phyloP scores from a whole-genome alignment of 2,888 invertebrate species.

The Ormyrus rosae region DNA sequence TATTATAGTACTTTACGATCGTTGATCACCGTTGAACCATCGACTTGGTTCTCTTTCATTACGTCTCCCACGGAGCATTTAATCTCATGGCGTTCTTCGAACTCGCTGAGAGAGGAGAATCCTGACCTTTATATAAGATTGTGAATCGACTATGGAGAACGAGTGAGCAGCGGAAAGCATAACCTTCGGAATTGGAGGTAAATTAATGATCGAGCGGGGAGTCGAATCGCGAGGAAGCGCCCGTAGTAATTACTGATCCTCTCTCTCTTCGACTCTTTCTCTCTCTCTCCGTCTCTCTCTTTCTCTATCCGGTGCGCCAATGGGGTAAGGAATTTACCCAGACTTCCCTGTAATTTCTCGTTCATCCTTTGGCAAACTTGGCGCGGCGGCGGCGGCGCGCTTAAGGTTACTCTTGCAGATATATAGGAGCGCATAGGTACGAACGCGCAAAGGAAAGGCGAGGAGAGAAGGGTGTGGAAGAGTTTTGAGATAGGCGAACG shows the following conservation, averaged over 20 bases:
- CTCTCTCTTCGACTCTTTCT: not conserved
- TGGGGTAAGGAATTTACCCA: conserved; percentile 32
- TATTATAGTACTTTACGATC: not conserved
- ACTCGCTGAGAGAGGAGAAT: not conserved
- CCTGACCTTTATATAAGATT: conserved; percentile 10
- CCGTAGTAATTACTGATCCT: conserved; percentile 20
- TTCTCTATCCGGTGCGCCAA: conserved; percentile 38
- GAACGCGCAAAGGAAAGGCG: not conserved
- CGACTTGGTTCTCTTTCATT: conserved; percentile 13
- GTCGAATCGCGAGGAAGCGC: conserved; percentile 15
- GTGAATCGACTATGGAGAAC: conserved; percentile 20
- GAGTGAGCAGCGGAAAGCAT: conserved; percentile 20
- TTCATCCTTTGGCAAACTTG: conserved; percentile 22
- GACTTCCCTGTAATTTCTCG: conserved; percentile 26
- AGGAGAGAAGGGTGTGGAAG: conserved; percentile 6
- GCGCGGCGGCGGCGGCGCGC: conserved; percentile 3
- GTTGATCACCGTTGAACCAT: conserved; percentile 3
- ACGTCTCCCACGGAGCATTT: conserved; percentile 10
- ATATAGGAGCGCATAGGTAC: not conserved
- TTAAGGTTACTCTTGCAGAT: conserved; percentile 9
- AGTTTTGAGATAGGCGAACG: conserved; percentile 15
- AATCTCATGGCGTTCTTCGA: conserved; percentile 17
- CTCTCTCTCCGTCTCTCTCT: not conserved
- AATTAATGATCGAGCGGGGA: conserved; percentile 21
- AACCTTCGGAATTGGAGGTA: conserved; percentile 26